A percentile compares a stretch with the other conserved stretches of the same genome.
Conservation (phyloP, 2,797 vertebrate genomes). For the Sebastes nivosus region DNA sequence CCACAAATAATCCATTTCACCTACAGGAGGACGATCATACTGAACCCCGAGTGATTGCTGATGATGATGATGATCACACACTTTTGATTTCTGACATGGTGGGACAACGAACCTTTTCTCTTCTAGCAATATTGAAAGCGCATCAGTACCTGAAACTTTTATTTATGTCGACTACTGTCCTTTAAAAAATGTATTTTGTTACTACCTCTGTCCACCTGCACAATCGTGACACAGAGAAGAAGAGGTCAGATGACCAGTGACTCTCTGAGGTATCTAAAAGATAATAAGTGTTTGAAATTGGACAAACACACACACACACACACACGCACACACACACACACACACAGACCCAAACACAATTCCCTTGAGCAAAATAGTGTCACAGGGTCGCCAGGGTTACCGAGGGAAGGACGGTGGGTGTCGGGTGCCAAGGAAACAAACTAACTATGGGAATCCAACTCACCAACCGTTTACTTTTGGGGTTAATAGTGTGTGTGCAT, state of each 20-base stretch:
- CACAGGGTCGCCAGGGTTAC: constrained; percentile 53
- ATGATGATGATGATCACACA: not conserved
- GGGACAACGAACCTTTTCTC: not conserved
- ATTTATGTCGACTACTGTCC: not conserved
- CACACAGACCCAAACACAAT: constrained; percentile 1
- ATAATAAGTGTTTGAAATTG: constrained; percentile 5
- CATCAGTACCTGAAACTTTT: not conserved
- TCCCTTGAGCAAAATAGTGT: constrained; percentile 30
- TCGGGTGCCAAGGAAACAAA: constrained; percentile 65
- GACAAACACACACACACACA: constrained; percentile 10
- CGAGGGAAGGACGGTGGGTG: constrained; percentile 38
- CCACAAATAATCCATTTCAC: not conserved
- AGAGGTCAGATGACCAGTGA: not conserved
- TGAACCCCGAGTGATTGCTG: too few species aligned
- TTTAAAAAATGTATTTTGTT: not conserved
- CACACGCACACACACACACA: constrained; percentile 5
- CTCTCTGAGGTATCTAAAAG: not conserved
- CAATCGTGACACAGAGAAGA: not conserved
- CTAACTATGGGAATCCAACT: constrained; percentile 56
- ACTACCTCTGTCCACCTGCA: not conserved
- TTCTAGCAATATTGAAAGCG: not conserved
- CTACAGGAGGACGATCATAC: not conserved
- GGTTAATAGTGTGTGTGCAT: constrained; percentile 61
- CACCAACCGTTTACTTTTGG: constrained; percentile 58
- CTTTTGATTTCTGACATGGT: not conserved